Conservation (phyloP, 2,888 invertebrate species). For the Cabera pusaria region DNA sequence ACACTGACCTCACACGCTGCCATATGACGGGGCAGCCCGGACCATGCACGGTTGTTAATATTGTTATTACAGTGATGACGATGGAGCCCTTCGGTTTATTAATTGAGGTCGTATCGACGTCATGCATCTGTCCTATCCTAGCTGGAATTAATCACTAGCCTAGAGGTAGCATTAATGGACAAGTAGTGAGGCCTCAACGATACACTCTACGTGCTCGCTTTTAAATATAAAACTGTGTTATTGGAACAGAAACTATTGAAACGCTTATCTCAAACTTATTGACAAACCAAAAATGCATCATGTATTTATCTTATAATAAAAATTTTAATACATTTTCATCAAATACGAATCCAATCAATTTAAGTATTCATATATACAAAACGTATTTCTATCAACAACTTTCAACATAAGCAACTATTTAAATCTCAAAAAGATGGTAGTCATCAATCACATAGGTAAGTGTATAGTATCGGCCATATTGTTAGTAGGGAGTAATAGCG, state of each 20-base stretch:
- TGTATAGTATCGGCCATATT: conserved; percentile 64
- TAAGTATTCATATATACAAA: too few relatives aligned
- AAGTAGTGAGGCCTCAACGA: conserved; percentile 60
- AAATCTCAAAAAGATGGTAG: background rate
- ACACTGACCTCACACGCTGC: conserved; percentile 33
- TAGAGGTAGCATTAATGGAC: conserved; percentile 74
- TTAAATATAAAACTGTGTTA: too few relatives aligned
- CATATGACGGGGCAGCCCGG: conserved; percentile 47
- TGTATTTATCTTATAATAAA: too few relatives aligned
- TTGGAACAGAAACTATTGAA: too few relatives aligned
- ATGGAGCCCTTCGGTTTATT: conserved; percentile 39
- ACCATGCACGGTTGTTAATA: conserved; percentile 69
- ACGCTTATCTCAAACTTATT: too few relatives aligned
- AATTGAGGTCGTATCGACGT: conserved; percentile 42
- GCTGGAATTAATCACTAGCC: conserved; percentile 71
- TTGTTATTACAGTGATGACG: conserved; percentile 65
- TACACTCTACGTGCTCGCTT: too few relatives aligned
- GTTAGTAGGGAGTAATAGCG: conserved; percentile 77
- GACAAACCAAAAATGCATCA: too few relatives aligned
- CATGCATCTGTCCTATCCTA: conserved; percentile 69
- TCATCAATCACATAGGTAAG: conserved; percentile 27
- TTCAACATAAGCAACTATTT: too few relatives aligned
- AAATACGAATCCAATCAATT: too few relatives aligned
- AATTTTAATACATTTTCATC: too few relatives aligned
- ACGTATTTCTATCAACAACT: too few relatives aligned